phyloP scores from a whole-genome alignment of 2,888 invertebrate species.

The Ametastegia equiseti region DNA sequence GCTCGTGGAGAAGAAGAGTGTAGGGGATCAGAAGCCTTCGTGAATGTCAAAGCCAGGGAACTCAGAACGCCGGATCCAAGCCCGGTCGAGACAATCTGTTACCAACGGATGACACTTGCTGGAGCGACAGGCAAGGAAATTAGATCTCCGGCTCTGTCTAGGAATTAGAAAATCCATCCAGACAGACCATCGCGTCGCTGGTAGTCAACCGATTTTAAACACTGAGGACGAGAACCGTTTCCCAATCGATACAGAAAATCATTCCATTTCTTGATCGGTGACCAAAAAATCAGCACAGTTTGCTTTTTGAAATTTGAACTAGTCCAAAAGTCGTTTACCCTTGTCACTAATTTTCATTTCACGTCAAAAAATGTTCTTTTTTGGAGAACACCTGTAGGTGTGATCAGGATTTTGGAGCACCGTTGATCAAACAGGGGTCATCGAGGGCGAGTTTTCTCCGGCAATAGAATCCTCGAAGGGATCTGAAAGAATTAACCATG shows the following conservation, averaged over 20 bases:
- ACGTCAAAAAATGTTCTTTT: too few relatives aligned
- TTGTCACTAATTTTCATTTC: too few relatives aligned
- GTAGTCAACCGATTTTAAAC: not conserved
- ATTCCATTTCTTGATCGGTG: not conserved
- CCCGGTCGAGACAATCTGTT: not conserved
- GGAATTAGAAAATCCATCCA: conserved; percentile 53
- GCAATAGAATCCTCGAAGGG: too few relatives aligned
- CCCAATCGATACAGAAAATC: not conserved
- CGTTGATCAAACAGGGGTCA: too few relatives aligned
- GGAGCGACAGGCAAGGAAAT: conserved; percentile 67
- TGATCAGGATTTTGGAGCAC: too few relatives aligned
- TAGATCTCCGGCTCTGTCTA: conserved; percentile 66
- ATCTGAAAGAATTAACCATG: too few relatives aligned
- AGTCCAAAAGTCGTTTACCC: too few relatives aligned
- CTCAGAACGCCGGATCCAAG: too few relatives aligned
- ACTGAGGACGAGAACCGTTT: not conserved
- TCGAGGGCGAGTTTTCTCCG: too few relatives aligned
- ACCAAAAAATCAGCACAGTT: too few relatives aligned
- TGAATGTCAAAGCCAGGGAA: conserved; percentile 7
- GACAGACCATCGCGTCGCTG: not conserved
- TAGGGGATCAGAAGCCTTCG: not conserved
- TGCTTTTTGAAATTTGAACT: too few relatives aligned
- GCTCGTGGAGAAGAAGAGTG: not conserved
- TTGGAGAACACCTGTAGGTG: too few relatives aligned
- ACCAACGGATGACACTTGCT: conserved; percentile 20